Base-by-base conservation (phyloP, 2,797 vertebrate genomes). In the Xiphophorus birchmanni region DNA sequence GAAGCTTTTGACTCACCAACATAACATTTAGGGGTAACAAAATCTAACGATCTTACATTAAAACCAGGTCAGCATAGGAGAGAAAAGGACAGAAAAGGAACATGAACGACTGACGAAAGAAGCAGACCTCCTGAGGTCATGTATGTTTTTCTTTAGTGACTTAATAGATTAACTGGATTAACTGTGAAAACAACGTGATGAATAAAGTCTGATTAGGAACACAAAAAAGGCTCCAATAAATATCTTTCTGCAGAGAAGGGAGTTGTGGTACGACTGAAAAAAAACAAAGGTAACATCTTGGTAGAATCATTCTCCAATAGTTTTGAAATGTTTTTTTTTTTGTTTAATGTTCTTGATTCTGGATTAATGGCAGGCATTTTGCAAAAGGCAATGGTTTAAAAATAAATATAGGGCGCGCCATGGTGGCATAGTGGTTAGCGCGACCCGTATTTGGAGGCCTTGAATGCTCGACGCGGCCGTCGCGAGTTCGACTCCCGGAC, bases 111-210 rank as follows among this genome's bases (percentile, higher is more conserved):
- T 60, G 23, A 26, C 11, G 32, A 40, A 77, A 75, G 81, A 75
- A 60, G 52, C 47, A 75, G 15, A 58, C 18, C 44, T 23, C 18
- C 52, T 78, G 65, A 78, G 21, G 32, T 84, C 63, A 79, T 63
- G 73, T 80, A 83, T 81, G 44, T 80, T 6, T 80, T 76, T 65
- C 48, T 26, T 42, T 13, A 42, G 11, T 69, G 40, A 69, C 10
- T 69, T 44, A 12, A 26, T 29, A 26, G 56, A 84, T 87, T 71
- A 73, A 81, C 82, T 54, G 10, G 32, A 73, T 79, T 45, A 73
- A 83, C 52, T 32, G 32, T 77, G 15, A 84, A 78, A 89, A 85
- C 69, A 65, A 35, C 32, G n/a, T 35, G 58, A 83, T 76, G 37
- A 23, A 54, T 63, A 1, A 9, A 75, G 77, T 76, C 79, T 69